Evolutionary conservation across 1,140 invertebrate genomes (phyloP).

Genomic region (Subanguina moxae): DNA sequence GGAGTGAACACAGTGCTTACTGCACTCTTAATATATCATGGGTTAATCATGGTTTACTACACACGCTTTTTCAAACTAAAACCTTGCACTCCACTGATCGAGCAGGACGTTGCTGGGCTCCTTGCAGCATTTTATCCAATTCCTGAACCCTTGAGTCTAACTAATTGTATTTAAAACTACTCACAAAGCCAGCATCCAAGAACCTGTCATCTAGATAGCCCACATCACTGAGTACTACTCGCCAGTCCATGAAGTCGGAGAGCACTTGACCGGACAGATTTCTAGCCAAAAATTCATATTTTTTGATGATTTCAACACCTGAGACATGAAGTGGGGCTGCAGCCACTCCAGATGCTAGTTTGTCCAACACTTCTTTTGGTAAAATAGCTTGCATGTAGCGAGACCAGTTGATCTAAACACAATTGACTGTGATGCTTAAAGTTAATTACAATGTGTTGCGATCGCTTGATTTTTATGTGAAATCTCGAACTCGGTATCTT

Average conservation of each 20-base stretch:
- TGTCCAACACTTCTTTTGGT: slow-evolving; percentile 23
- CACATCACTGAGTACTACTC: slow-evolving; percentile 28
- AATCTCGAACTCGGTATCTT: too few relatives aligned
- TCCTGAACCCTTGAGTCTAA: slow-evolving; percentile 10
- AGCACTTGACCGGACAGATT: slow-evolving; percentile 24
- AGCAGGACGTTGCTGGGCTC: slow-evolving; percentile 9
- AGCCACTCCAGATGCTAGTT: slow-evolving; percentile 12
- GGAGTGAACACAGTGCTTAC: slow-evolving; percentile 18
- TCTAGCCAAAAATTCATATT: slow-evolving; percentile 22
- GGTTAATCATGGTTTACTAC: too few relatives aligned
- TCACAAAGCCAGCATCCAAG: slow-evolving; percentile 26
- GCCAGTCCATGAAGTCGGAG: slow-evolving; percentile 28
- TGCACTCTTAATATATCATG: too few relatives aligned
- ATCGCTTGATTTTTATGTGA: too few relatives aligned
- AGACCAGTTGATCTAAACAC: slow-evolving; percentile 26
- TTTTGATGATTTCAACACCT: slow-evolving; percentile 23
- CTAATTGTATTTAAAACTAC: neutral
- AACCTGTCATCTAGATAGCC: slow-evolving; percentile 23
- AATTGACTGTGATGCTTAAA: neutral
- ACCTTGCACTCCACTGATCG: slow-evolving; percentile 25
- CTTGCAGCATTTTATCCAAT: slow-evolving; percentile 27
- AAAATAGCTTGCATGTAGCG: slow-evolving; percentile 24
- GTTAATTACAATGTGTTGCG: too few relatives aligned
- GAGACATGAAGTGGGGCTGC: slow-evolving; percentile 1
- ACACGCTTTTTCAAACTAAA: too few relatives aligned